phyloP scores from a whole-genome alignment of 2,888 invertebrate genomes.

The Ichneumoninae sp. region DNA sequence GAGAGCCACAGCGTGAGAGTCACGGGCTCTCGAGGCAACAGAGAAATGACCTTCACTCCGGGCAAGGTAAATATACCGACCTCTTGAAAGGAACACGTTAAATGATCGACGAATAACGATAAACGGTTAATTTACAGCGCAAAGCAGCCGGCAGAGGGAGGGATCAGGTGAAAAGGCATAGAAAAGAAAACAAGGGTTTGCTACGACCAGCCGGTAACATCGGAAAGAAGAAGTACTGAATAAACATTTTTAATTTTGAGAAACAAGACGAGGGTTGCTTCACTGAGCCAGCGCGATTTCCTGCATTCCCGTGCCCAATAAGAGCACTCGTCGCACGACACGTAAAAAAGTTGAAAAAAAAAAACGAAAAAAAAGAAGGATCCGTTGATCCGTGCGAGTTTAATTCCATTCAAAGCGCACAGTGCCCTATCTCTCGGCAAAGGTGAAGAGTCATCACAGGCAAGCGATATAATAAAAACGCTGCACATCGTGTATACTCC shows the following conservation, averaged over 20 bases:
- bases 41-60: slow-evolving; percentile 92
- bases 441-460: slow-evolving; percentile 78
- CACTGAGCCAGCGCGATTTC: slow-evolving; percentile 35
- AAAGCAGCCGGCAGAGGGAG: slow-evolving; percentile 82
- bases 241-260: slow-evolving; percentile 60
- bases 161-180: slow-evolving; percentile 87
- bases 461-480: slow-evolving; percentile 73
- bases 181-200: slow-evolving; percentile 89
- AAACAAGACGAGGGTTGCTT: background rate
- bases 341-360: background rate
- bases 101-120: slow-evolving; percentile 28
- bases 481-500: slow-evolving; percentile 69
- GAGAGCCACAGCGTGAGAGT: slow-evolving; percentile 85
- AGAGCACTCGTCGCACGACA: slow-evolving; percentile 1
- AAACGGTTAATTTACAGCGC: slow-evolving; percentile 65
- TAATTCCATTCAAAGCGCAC: slow-evolving; percentile 41
- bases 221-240: slow-evolving; percentile 82
- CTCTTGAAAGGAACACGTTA: background rate
- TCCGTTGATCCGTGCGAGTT: slow-evolving; percentile 55
- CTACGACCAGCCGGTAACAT: slow-evolving; percentile 86
- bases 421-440: slow-evolving; percentile 57
- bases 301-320: slow-evolving; percentile 26
- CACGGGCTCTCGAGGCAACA: slow-evolving; percentile 88
- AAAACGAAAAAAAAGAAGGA: slow-evolving; percentile 18
- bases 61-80: slow-evolving; percentile 83